These are phyloP conservation scores for Camponotus floridanus DNA, from an alignment of 1,140 invertebrate genomes.

Conservation along the genomic window DNA sequence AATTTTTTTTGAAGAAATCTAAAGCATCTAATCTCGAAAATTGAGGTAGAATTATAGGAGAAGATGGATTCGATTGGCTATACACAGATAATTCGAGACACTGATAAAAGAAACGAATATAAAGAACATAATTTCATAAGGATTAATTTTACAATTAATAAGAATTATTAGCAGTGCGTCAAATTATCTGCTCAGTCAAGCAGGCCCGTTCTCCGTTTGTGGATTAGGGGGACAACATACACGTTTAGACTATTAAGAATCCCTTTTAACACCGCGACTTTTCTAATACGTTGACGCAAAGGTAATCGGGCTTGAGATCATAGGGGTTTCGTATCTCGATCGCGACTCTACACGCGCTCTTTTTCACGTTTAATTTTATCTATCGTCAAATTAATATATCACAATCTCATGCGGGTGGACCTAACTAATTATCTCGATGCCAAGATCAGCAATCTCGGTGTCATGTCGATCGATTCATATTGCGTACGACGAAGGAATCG, in stretches of 20 bases:
- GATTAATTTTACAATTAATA: neutral
- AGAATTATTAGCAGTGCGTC: neutral
- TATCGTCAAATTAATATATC: neutral
- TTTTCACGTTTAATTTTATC: slow-evolving; percentile 5
- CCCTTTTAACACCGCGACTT: slow-evolving; percentile 28
- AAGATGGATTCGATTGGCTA: slow-evolving; percentile 3
- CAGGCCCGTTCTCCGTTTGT: slow-evolving; percentile 10
- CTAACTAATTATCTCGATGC: neutral
- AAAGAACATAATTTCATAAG: neutral
- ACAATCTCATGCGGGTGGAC: neutral
- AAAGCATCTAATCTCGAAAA: slow-evolving; percentile 54
- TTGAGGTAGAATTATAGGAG: slow-evolving; percentile 54
- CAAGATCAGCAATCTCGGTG: neutral
- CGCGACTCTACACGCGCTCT: neutral
- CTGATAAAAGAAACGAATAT: neutral
- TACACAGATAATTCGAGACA: neutral
- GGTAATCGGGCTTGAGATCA: slow-evolving; percentile 32
- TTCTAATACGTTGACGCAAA: slow-evolving; percentile 14
- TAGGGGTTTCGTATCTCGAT: slow-evolving; percentile 23
- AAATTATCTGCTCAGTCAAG: slow-evolving; percentile 9
- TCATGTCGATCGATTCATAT: neutral
- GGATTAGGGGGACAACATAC: slow-evolving; percentile 38
- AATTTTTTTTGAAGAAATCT: slow-evolving; percentile 42
- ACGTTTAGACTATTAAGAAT: slow-evolving; percentile 45
- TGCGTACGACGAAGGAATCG: slow-evolving; percentile 4